Evolutionary conservation across 2,797 vertebrate genomes (phyloP).

Genomic region (Smutsia gigantea): DNA sequence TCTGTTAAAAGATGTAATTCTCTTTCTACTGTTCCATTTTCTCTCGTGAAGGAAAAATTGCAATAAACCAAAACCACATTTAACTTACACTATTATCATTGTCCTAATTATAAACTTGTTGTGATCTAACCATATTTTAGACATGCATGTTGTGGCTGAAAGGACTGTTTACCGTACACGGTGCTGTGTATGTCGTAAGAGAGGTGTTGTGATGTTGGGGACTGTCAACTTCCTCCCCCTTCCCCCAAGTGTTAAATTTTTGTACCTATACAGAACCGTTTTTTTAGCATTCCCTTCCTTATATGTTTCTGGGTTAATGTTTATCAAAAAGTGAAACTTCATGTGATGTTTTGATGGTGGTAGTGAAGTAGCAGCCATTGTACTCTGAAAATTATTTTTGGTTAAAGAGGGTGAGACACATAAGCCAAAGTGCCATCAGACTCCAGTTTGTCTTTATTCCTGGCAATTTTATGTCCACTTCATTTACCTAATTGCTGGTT

Average conservation of each 20-base stretch:
- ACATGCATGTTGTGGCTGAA: not conserved
- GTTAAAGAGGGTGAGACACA: not conserved
- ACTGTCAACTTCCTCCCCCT: too few species aligned
- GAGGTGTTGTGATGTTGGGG: not conserved
- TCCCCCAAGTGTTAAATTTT: not conserved
- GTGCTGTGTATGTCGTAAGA: fast-evolving
- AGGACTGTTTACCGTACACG: too few species aligned
- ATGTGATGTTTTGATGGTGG: not conserved
- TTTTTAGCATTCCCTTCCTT: not conserved
- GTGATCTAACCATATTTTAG: not conserved
- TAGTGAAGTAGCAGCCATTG: not conserved
- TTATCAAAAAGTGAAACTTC: not conserved
- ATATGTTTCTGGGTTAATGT: not conserved
- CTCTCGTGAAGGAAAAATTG: not conserved
- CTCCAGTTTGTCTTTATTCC: not conserved
- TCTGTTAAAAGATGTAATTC: not conserved
- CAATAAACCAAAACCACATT: not conserved
- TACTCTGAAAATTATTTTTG: not conserved
- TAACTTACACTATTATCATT: too few species aligned
- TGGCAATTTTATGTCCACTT: not conserved
- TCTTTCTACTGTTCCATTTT: not conserved
- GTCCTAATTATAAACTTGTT: not conserved
- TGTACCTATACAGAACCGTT: not conserved
- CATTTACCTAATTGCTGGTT: not conserved
- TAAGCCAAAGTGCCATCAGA: not conserved